Percentiles rank a stretch among this genome's conserved stretches.
phyloP scores from a whole-genome alignment of 2,113 vertebrate genomes.

The Bolborhynchus lineola region DNA sequence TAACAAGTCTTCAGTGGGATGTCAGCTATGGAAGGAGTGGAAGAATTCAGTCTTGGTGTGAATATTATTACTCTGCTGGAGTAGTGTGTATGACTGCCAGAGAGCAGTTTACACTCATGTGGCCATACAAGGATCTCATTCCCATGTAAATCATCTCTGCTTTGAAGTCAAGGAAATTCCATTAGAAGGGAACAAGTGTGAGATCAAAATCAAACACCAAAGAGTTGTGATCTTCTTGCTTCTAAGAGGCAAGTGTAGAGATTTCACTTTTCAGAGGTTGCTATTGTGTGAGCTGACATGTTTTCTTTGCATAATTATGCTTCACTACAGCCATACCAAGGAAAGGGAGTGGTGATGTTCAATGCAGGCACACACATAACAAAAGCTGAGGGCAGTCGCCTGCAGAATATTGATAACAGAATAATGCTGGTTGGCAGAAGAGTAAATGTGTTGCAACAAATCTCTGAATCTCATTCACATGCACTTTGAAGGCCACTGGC shows the following conservation, averaged over 20 bases:
- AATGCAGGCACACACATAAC: neutral
- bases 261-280: neutral
- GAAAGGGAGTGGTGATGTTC: neutral
- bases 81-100: neutral
- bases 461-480: neutral
- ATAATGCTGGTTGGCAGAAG: neutral
- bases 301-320: neutral
- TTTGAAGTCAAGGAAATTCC: conserved; percentile 24
- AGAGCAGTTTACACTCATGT: neutral
- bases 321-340: neutral
- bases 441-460: neutral
- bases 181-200: neutral
- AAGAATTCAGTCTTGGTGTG: neutral
- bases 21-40: neutral
- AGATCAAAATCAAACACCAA: conserved; percentile 12
- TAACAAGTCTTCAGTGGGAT: neutral
- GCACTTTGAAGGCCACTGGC: neutral
- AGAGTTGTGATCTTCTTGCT: neutral
- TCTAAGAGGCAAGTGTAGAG: neutral
- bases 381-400: neutral
- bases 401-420: conserved; percentile 25
- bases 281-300: neutral
- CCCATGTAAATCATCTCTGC: neutral
- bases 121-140: neutral
- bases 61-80: neutral